phyloP scores from a whole-genome alignment of 2,113 vertebrate species.

The Serilophus lunatus region DNA sequence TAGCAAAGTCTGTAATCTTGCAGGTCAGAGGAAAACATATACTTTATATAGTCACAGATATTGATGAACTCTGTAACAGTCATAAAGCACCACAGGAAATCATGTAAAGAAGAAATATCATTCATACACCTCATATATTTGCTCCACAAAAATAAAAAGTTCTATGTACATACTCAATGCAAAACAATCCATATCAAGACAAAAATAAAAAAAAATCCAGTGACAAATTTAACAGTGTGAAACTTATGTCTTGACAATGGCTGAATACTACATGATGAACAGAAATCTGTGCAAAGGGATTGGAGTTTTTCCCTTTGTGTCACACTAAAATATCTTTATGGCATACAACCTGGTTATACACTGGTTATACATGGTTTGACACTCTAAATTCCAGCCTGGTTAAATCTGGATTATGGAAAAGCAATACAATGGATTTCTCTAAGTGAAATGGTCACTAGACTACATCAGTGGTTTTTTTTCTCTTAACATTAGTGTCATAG shows the following conservation, averaged over 20 bases:
- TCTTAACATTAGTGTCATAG: background rate
- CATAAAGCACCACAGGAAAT: background rate
- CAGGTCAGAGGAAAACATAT: background rate
- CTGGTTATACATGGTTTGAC: background rate
- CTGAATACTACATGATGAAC: background rate
- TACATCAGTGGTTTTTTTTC: background rate
- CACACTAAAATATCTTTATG: background rate
- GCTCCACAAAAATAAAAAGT: background rate
- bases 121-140: background rate
- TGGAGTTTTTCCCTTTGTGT: background rate
- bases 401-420: background rate
- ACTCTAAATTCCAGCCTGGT: background rate
- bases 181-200: background rate
- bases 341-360: background rate
- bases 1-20: background rate
- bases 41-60: background rate
- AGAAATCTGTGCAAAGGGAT: background rate
- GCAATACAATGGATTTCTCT: background rate
- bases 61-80: background rate
- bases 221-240: background rate
- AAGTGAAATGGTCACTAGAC: background rate
- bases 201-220: background rate
- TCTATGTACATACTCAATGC: background rate
- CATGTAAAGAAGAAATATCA: background rate
- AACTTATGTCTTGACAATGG: background rate